Evolutionary conservation across 2,113 vertebrate species (phyloP), one percentile per base, ranked within the genome.

Genomic region (Corythoichthys haematopterus): DNA sequence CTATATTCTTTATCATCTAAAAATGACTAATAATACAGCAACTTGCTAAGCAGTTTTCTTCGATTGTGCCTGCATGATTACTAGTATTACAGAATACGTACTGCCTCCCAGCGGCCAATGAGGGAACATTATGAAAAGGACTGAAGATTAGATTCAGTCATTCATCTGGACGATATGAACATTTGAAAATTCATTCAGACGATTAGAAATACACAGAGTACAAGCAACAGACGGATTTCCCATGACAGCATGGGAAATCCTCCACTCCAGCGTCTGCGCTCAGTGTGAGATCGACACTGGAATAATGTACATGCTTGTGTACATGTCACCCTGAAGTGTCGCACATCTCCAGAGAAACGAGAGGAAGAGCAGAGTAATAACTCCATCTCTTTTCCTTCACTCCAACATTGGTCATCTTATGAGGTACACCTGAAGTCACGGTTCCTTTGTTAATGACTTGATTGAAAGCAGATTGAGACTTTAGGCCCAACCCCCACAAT

Each of bases 171-270:
- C 50, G 14, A 58, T 15, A 47, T n/a, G 56, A 57, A 61, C 69
- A 57, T 56, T 68, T 40, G 55, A 65, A 68, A 28, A 28, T 28
- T 28, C 20, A 28, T 28, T 28, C 36, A 20, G 0, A 64, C 52
- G 56, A 66, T 61, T 64, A 46, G 50, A 8, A 37, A 61, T 68
- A 66, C 64, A 64, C 65, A 64, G 51, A 1, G 4, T 5, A 37
- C 53, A 69, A 48, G 63, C 40, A 59, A 58, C 55, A 75, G 37
- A 74, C 36, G 66, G 46, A 67, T 82, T 85, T 82, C 84, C 80
- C 80, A 77, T 81, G 85, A 81, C 80, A 81, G 75, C 84, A 79
- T 81, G 80, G 84, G 80, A 87, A 87, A 79, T 81, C 81, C 76
- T 79, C 74, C 9, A n/a, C 72, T 82, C 68, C 58, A 76, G 79